A percentile compares a stretch with the other conserved stretches of the same genome.
phyloP scores from a whole-genome alignment of 1,140 invertebrate species.

The Bilobella aurantiaca region DNA sequence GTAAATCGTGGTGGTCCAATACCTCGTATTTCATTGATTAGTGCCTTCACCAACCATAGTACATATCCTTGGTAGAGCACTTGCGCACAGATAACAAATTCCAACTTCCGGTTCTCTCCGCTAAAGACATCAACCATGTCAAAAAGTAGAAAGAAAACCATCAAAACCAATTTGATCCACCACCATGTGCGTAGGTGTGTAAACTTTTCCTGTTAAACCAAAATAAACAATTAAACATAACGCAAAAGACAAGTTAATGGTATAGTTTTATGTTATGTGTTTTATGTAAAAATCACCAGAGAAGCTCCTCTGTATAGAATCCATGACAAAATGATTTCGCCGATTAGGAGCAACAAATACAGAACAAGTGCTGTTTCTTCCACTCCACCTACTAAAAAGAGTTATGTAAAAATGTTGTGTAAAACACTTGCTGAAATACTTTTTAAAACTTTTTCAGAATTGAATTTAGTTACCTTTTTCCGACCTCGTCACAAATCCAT shows the following conservation, averaged over 20 bases:
- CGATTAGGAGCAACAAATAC: background rate
- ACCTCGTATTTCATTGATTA: background rate
- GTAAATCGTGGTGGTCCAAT: background rate
- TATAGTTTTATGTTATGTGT: too few species aligned
- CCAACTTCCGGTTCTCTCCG: background rate
- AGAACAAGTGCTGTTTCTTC: background rate
- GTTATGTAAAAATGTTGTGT: background rate
- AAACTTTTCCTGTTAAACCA: conserved; percentile 1
- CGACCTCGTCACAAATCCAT: too few species aligned
- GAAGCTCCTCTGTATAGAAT: background rate
- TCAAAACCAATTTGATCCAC: background rate
- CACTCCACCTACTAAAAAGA: background rate
- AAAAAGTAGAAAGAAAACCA: background rate
- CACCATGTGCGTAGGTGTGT: background rate
- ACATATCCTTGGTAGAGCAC: background rate
- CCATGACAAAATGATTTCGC: background rate
- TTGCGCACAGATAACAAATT: background rate
- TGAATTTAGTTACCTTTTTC: too few species aligned
- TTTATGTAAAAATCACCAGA: background rate
- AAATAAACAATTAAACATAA: background rate
- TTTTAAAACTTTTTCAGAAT: background rate
- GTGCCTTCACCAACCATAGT: background rate
- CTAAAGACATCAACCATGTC: background rate
- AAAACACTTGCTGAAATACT: background rate
- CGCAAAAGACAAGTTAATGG: too few species aligned